phyloP scores from a whole-genome alignment of 2,113 vertebrate species.

The Brachirus orientalis region DNA sequence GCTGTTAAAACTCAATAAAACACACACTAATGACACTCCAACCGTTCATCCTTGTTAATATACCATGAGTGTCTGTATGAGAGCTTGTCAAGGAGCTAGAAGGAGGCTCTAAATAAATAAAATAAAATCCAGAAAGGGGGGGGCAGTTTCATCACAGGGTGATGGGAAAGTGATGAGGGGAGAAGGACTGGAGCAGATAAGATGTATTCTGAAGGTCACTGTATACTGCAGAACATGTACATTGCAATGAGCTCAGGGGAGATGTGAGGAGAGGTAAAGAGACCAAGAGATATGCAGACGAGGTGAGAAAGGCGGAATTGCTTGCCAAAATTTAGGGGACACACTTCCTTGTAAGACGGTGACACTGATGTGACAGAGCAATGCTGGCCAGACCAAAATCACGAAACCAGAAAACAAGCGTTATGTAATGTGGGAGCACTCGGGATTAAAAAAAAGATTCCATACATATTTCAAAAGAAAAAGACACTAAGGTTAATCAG shows the following conservation, averaged over 20 bases:
- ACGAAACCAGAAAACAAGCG: slow-evolving; percentile 42
- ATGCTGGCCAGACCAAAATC: not conserved
- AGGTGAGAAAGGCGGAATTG: not conserved
- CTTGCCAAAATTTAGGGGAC: slow-evolving; percentile 27
- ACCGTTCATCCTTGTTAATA: slow-evolving; percentile 38
- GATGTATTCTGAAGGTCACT: slow-evolving; percentile 79
- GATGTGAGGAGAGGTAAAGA: slow-evolving; percentile 32
- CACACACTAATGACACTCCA: slow-evolving; percentile 9
- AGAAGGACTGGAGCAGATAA: slow-evolving; percentile 46
- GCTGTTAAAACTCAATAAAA: slow-evolving; percentile 7
- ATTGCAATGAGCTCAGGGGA: slow-evolving; percentile 56
- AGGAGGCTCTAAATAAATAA: slow-evolving; percentile 38
- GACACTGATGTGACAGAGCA: slow-evolving; percentile 26
- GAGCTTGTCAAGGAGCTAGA: slow-evolving; percentile 6
- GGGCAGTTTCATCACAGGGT: slow-evolving; percentile 14
- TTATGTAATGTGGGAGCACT: slow-evolving; percentile 47
- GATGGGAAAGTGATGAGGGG: slow-evolving; percentile 24
- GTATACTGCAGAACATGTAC: slow-evolving; percentile 64
- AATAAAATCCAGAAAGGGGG: slow-evolving; percentile 5
- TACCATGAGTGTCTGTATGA: slow-evolving; percentile 8
- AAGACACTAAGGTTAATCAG: slow-evolving; percentile 56
- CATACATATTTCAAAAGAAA: slow-evolving; percentile 72
- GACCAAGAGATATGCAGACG: slow-evolving; percentile 7
- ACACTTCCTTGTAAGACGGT: slow-evolving; percentile 12
- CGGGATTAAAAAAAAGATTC: slow-evolving; percentile 21